Base-by-base conservation (phyloP, 2,797 vertebrate genomes). In the Sebastes vulpes region DNA sequence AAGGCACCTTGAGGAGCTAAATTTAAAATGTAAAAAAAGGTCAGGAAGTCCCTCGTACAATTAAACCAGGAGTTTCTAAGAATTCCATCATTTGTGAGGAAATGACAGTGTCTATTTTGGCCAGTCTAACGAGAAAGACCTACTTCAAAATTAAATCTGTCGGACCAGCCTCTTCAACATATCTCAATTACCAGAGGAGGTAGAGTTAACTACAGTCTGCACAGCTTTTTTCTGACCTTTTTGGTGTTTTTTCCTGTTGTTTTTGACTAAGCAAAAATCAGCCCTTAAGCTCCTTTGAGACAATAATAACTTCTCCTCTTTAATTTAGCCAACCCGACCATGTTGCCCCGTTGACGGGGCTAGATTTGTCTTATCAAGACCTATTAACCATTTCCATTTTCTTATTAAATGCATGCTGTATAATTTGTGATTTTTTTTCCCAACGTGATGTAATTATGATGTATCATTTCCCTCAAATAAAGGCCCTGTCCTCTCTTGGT, bases 11-110 rank as follows among this genome's bases (percentile, higher is more conserved):
- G 95, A 96, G 91, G 88, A 95, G 92, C 92, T 94, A 94, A 95
- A 95, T 96, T 95, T 96, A 96, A 96, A 95, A 95, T 92, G 92
- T 94, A 94, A 95, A 95, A 92, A 96, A 96, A 95, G 94, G 95
- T 95, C 95, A 96, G 92, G 89, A 94, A 94, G 95, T 96, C 94
- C 93, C 95, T 86, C 5, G 82, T 79, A 96, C 95, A 96, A 96
- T 96, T 96, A 96, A 94, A 70, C 82, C 75, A 90, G 87, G 91
- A 93, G 87, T 93, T 95, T 92, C 81, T 87, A 84, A 93, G 86
- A 93, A 92, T 91, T 86, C 82, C 79, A 88, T 94, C 81, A 94
- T 87, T 86, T 82, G 73, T 72, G 75, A 83, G 74, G 57, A 79
- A 86, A 92, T 91, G 90, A 91, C 79, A 83, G 82, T 88, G 90